These are phyloP conservation scores for Erethizon dorsatum DNA, from an alignment of 2,797 vertebrate genomes.

Conservation along the genomic window DNA sequence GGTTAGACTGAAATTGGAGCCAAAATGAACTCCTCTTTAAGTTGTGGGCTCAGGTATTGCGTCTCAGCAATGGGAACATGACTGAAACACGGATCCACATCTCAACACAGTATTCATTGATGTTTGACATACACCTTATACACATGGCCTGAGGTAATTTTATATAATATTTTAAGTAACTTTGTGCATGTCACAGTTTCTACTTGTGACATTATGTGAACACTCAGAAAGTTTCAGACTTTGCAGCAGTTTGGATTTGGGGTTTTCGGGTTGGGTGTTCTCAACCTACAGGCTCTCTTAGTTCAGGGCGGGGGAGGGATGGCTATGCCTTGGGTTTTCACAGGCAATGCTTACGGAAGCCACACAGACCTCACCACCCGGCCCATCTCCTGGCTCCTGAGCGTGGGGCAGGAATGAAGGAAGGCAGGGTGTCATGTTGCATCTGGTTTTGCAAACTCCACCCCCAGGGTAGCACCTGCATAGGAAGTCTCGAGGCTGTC, in stretches of 20 bases:
- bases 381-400: too few relatives aligned
- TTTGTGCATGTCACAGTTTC: neutral
- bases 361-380: rapidly evolving
- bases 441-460: neutral
- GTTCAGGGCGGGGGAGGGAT: neutral
- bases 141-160: neutral
- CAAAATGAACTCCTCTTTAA: neutral
- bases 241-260: neutral
- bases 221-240: neutral
- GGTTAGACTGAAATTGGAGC: neutral
- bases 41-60: neutral
- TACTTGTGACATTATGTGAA: neutral
- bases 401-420: neutral
- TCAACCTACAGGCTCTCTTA: neutral
- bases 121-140: neutral
- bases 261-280: neutral
- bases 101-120: neutral
- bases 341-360: neutral
- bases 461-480: too few relatives aligned
- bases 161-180: neutral
- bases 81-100: neutral
- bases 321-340: neutral
- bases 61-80: neutral
- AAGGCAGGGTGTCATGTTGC: neutral
- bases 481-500: neutral